Evolutionary conservation across 2,797 vertebrate genomes (phyloP).

Genomic region (Coendou prehensilis): DNA sequence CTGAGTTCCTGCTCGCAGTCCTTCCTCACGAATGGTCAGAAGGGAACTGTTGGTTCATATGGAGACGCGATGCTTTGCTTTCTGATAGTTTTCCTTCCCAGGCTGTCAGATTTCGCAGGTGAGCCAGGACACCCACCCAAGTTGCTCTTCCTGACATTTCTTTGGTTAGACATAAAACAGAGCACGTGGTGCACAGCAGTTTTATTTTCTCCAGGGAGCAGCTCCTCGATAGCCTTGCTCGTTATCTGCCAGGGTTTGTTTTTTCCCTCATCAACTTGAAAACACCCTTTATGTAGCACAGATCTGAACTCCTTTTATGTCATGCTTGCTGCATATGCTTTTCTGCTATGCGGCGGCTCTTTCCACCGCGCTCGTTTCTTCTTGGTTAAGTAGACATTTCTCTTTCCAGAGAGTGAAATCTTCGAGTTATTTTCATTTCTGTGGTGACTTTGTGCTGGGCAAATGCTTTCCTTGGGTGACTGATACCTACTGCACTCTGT

Average conservation of each 20-base stretch:
- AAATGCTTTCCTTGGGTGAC: not conserved
- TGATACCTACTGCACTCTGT: not conserved
- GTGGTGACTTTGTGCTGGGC: not conserved
- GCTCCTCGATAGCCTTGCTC: not conserved
- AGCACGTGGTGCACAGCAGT: not conserved
- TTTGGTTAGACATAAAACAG: not conserved
- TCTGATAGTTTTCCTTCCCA: not conserved
- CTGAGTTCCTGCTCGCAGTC: not conserved
- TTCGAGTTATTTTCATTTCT: not conserved
- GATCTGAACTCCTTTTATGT: not conserved
- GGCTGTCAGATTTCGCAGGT: not conserved
- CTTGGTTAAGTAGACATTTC: not conserved
- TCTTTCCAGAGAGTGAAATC: not conserved
- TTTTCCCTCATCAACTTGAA: not conserved
- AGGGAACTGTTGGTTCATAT: not conserved
- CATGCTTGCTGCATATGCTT: not conserved
- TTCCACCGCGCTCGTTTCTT: not conserved
- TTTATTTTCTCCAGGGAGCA: not conserved
- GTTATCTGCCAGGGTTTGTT: not conserved
- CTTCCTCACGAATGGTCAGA: not conserved
- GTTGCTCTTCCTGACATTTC: not conserved
- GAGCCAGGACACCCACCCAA: not conserved
- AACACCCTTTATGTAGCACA: not conserved
- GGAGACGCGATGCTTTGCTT: too few relatives aligned
- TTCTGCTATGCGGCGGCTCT: not conserved